Evolutionary conservation across 2,888 invertebrate genomes (phyloP), one percentile per base, ranked within the genome.

Genomic region (Sphinx pinastri): DNA sequence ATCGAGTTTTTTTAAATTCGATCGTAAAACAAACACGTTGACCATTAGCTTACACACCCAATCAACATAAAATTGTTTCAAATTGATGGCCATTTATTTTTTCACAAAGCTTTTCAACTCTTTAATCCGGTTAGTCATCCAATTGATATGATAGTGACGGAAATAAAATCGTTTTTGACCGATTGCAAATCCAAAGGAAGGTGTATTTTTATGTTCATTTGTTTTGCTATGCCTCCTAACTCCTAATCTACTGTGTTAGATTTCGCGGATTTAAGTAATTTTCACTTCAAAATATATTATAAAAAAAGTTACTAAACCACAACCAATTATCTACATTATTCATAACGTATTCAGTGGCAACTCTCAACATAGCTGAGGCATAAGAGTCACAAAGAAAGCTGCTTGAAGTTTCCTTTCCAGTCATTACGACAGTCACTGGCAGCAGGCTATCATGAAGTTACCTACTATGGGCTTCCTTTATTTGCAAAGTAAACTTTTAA

Each of bases 401-500:
- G 6, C 7, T 12, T 10, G 47, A 59, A 19, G 16, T 60, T 47
- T 45, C 11, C 47, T 60, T 49, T 49, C 19, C 13, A 63, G 19
- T 63, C 63, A 47, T 63, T 49, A 63, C 19, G 13, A 19, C 63
- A 49, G 49, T 16, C 13, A 49, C 63, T 47, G 47, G 14, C 31
- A 58, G 74, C 80, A 77, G 79, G 76, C 78, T 86, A 82, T 85
- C 82, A 80, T 82, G 80, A 86, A 87, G 79, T 86, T 83, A 82
- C 81, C 81, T 79, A 77, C 76, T 80, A 73, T 77, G 77, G 75
- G 77, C 82, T 80, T 80, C 78, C 78, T 77, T 80, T 83, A 83
- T 85, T 84, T 77, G 81, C 79, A 81, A 85, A 83, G 84, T 81
- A 84, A 85, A 82, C 81, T 84, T 82, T 80, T 84, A 81, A 84